Evolutionary conservation across 1,140 invertebrate genomes (phyloP).

Genomic region (Zaprionus davidi): DNA sequence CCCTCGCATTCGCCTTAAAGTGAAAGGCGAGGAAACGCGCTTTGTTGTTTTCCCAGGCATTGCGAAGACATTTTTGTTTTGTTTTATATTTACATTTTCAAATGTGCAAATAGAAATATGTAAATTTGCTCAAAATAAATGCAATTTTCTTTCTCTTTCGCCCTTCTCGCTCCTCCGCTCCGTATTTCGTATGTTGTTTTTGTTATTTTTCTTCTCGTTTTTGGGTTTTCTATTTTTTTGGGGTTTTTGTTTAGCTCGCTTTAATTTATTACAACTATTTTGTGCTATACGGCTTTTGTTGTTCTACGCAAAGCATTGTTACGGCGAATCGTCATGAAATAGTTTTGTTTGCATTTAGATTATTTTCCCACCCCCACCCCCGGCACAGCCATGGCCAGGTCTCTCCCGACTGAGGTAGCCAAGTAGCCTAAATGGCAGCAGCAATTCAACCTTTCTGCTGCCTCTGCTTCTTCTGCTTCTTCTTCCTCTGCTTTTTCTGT

Average conservation of each 20-base stretch:
- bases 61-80: slow-evolving; percentile 12
- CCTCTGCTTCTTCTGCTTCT: neutral
- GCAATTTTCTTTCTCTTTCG: slow-evolving; percentile 40
- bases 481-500: neutral
- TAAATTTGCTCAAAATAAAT: slow-evolving; percentile 62
- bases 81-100: slow-evolving; percentile 65
- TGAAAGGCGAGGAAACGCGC: slow-evolving; percentile 6
- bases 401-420: neutral
- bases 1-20: slow-evolving; percentile 16
- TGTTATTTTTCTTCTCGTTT: slow-evolving; percentile 11
- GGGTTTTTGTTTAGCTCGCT: slow-evolving; percentile 39
- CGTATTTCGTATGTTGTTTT: slow-evolving; percentile 26
- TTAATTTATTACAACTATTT: slow-evolving; percentile 48
- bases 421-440: slow-evolving; percentile 31
- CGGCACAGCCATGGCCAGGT: too few species aligned
- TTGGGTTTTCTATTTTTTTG: slow-evolving; percentile 17
- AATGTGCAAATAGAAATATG: slow-evolving; percentile 61
- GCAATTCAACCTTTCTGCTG: slow-evolving; percentile 29
- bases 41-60: neutral
- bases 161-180: neutral
- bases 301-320: slow-evolving; percentile 20
- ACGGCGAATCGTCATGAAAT: slow-evolving; percentile 50
- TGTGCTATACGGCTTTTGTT: slow-evolving; percentile 54
- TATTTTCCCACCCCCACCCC: slow-evolving; percentile 44
- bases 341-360: slow-evolving; percentile 79